phyloP scores from a whole-genome alignment of 2,113 vertebrate genomes.

The Rostratula benghalensis region DNA sequence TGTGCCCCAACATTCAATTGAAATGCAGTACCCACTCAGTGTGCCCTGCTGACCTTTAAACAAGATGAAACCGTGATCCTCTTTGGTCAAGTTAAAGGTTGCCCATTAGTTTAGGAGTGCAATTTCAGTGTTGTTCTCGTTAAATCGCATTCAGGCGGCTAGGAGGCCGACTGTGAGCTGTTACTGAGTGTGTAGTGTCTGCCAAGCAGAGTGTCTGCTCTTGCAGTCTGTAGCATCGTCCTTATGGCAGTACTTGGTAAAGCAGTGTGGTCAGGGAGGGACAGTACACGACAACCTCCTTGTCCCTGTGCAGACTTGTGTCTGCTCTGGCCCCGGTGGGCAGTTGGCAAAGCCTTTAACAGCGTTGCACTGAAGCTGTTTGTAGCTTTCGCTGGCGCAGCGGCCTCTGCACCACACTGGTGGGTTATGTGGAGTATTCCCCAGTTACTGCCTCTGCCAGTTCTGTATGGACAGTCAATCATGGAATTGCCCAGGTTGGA shows the following conservation, averaged over 20 bases:
- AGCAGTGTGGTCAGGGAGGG: neutral
- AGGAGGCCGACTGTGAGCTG: neutral
- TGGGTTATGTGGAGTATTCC: neutral
- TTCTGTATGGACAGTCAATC: neutral
- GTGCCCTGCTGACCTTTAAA: neutral
- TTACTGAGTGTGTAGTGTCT: neutral
- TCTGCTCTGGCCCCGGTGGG: neutral
- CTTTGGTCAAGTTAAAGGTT: neutral
- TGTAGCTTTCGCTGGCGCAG: fast-evolving
- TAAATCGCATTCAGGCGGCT: neutral
- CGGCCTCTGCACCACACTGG: neutral
- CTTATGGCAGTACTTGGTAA: neutral
- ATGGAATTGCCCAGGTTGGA: no score
- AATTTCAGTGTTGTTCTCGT: neutral
- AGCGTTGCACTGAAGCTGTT: neutral
- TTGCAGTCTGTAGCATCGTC: neutral
- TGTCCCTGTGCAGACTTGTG: neutral
- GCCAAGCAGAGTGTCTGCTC: neutral
- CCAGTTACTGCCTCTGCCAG: neutral
- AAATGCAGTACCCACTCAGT: neutral
- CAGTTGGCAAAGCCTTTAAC: neutral
- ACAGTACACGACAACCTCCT: neutral
- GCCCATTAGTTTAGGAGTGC: neutral
- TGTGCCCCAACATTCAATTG: neutral
- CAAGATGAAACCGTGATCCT: neutral